Conservation (phyloP, 2,888 invertebrate species). For the Barypeithes pellucidus region DNA sequence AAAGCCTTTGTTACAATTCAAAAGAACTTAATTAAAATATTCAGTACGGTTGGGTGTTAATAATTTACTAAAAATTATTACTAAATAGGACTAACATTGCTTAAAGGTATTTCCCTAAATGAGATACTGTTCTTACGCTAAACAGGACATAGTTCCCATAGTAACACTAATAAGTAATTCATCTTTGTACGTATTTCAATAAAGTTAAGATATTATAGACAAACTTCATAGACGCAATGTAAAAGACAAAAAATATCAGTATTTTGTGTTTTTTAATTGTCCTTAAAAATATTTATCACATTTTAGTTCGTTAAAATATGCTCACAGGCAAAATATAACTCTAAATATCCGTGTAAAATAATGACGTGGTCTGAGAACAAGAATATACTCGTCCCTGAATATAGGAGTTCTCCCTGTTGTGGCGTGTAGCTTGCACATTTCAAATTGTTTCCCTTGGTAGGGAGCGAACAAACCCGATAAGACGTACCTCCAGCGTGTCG, state of each 20-base stretch:
- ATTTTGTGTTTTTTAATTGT: constrained; percentile 27
- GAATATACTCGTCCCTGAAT: too few species aligned
- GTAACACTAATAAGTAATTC: constrained; percentile 29
- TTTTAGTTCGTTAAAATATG: constrained; percentile 59
- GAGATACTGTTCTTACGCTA: constrained; percentile 36
- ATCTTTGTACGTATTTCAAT: constrained; percentile 47
- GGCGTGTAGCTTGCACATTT: too few species aligned
- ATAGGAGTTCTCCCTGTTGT: too few species aligned
- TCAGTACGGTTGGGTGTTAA: constrained; percentile 50
- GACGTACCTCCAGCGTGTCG: too few species aligned
- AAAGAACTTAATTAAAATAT: constrained; percentile 33
- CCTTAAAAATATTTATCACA: constrained; percentile 61
- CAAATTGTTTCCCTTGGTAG: too few species aligned
- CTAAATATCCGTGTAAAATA: background rate
- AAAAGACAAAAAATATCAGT: constrained; percentile 39
- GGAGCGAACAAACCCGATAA: too few species aligned
- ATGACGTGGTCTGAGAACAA: background rate
- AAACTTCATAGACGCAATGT: constrained; percentile 44
- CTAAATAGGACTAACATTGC: constrained; percentile 47
- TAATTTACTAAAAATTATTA: constrained; percentile 51
- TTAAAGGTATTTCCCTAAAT: constrained; percentile 40
- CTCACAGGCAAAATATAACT: constrained; percentile 42
- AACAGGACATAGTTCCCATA: constrained; percentile 28
- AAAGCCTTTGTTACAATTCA: constrained; percentile 22
- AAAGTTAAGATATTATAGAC: constrained; percentile 38